These are phyloP conservation scores for Oryzias sinensis DNA, from an alignment of 2,797 vertebrate species.

Conservation along the genomic window DNA sequence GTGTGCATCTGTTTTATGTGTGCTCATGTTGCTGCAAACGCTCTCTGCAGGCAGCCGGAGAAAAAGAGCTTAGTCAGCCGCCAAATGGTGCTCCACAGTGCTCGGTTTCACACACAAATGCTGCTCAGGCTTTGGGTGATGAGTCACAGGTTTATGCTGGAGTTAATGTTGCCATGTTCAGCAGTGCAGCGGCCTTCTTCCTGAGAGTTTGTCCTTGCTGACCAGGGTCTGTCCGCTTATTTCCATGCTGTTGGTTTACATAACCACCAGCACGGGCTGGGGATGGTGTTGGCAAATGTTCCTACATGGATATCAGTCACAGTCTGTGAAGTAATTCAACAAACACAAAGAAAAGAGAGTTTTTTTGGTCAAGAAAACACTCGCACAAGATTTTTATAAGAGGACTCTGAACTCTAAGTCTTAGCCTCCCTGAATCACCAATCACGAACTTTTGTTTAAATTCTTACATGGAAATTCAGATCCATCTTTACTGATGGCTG, in stretches of 20 bases:
- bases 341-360: not conserved
- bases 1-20: conserved; percentile 29
- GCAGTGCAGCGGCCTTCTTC: conserved; percentile 34
- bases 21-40: conserved; percentile 33
- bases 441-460: too few relatives aligned
- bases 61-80: conserved; percentile 70
- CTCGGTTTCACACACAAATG: conserved; percentile 18
- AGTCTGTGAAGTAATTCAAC: conserved; percentile 19
- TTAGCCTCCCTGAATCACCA: too few relatives aligned
- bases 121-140: conserved; percentile 32
- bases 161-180: conserved; percentile 37
- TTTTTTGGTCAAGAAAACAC: not conserved
- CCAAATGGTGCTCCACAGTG: conserved; percentile 53
- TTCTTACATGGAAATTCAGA: too few relatives aligned
- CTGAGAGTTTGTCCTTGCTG: conserved; percentile 18
- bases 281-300: conserved; percentile 7
- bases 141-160: conserved; percentile 45
- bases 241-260: conserved; percentile 24
- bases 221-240: conserved; percentile 28
- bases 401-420: too few relatives aligned
- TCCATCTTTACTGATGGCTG: too few relatives aligned
- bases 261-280: conserved; percentile 28
- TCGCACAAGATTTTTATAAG: too few relatives aligned
- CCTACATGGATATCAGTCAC: conserved; percentile 8
- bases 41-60: conserved; percentile 50